Percentiles rank a stretch among this genome's conserved stretches.
Conservation (phyloP, 2,888 invertebrate genomes). For the Vesta saturnalis region DNA sequence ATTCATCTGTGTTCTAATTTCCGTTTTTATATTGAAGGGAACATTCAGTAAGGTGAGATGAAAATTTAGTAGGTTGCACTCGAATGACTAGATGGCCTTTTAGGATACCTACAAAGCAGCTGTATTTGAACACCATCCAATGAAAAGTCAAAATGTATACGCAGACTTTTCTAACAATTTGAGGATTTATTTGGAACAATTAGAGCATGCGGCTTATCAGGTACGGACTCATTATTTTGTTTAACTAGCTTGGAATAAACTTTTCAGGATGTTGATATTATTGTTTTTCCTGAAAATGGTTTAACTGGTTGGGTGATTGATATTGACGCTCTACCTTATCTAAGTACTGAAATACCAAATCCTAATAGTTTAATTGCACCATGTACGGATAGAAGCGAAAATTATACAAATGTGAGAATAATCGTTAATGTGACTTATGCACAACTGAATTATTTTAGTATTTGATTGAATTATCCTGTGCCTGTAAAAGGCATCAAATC, state of each 20-base stretch:
- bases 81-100: background rate
- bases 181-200: background rate
- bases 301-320: slow-evolving; percentile 23
- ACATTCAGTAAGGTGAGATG: no score
- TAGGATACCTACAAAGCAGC: slow-evolving; percentile 4
- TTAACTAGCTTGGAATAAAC: no score
- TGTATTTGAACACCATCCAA: background rate
- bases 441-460: slow-evolving; percentile 24
- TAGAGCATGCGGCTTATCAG: slow-evolving; percentile 2
- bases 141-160: background rate
- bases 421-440: background rate
- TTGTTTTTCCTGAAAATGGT: slow-evolving; percentile 35
- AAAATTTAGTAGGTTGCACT: background rate
- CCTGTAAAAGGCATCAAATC: slow-evolving; percentile 67
- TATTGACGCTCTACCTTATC: background rate
- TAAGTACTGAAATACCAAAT: slow-evolving; percentile 36
- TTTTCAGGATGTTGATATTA: slow-evolving; percentile 31
- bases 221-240: no score
- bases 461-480: slow-evolving; percentile 67
- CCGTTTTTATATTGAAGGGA: no score
- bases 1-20: no score
- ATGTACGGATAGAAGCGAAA: slow-evolving; percentile 25
- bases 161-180: background rate
- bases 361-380: slow-evolving; percentile 25
- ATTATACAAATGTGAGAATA: slow-evolving; percentile 1